These are phyloP conservation scores for Eristalinus sepulchralis DNA, from an alignment of 2,888 invertebrate species.

Conservation along the genomic window DNA sequence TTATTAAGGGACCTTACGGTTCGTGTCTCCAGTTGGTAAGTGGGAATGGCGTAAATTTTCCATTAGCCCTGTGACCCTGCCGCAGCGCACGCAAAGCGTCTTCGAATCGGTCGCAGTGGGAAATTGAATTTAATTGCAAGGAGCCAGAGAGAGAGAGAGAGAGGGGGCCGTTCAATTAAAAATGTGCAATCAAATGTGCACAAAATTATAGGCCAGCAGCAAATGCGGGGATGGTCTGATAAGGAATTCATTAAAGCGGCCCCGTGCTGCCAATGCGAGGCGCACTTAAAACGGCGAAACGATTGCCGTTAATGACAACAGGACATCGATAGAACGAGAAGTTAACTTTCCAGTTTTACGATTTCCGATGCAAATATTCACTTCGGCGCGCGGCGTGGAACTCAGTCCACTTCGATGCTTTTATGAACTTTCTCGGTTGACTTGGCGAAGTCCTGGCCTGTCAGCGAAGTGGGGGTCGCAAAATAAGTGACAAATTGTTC, in stretches of 20 bases:
- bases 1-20: neutral
- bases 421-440: neutral
- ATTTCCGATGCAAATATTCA: neutral
- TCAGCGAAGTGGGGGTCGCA: neutral
- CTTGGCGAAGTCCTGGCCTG: neutral
- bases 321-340: neutral
- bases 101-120: neutral
- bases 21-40: slow-evolving; percentile 2
- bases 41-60: slow-evolving; percentile 2
- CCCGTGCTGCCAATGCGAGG: neutral
- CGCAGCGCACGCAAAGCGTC: slow-evolving; percentile 1
- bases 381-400: no score
- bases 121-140: slow-evolving; percentile 59
- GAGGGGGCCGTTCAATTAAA: slow-evolving; percentile 24
- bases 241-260: neutral
- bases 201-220: slow-evolving; percentile 20
- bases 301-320: neutral
- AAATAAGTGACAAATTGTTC: neutral
- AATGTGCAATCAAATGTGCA: slow-evolving; percentile 21
- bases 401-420: neutral
- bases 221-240: neutral
- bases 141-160: neutral
- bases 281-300: neutral
- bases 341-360: neutral
- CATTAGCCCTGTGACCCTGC: neutral